Evolutionary conservation across 2,113 vertebrate genomes (phyloP), one percentile per base, ranked within the genome.

Genomic region (Pollimyrus isidori): DNA sequence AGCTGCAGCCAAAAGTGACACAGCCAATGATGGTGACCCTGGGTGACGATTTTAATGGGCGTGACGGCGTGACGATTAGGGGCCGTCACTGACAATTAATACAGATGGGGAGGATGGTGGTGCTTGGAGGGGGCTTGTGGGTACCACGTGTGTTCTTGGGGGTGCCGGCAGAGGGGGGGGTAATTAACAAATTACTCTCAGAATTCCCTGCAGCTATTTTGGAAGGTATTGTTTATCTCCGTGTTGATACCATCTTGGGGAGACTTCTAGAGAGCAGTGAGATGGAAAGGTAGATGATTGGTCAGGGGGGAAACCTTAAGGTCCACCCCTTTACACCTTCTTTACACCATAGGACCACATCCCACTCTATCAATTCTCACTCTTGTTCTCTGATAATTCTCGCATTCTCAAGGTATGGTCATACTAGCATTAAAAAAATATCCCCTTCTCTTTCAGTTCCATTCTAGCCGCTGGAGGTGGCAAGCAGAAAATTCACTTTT

Each of bases 41-140:
- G 90, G 89, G 90, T 92, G 90, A 92, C 90, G 85, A 89, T 90
- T 91, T 91, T 91, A 91, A 92, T 90, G 87, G 89, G 89, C 89
- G 90, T 91, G 88, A 89, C 90, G 65, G 90, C 88, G 80, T 52
- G 86, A 87, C 89, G 89, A 91, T 92, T 92, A 91, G 58, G 39
- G 91, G 69, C 88, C 84, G 89, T 90, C 92, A 87, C 87, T 52
- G 58, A 80, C 76, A 88, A 92, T 90, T 87, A 90, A 49, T 48
- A 65, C 89, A 62, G 88, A 90, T 88, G 53, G 13, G 62, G 65
- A 30, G n/a, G 62, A 26, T 6, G 73, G 73, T 0, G 23, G n/a
- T 30, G 62, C n/a, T 69, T 69, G 50, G 23, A 69, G 76, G 62
- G 11, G 39, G 50, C 23, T 80, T 35, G 65, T 4, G 26, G 26